A percentile compares a stretch with the other conserved stretches of the same genome.
phyloP scores from a whole-genome alignment of 2,888 invertebrate genomes.

The Nysson spinosus region DNA sequence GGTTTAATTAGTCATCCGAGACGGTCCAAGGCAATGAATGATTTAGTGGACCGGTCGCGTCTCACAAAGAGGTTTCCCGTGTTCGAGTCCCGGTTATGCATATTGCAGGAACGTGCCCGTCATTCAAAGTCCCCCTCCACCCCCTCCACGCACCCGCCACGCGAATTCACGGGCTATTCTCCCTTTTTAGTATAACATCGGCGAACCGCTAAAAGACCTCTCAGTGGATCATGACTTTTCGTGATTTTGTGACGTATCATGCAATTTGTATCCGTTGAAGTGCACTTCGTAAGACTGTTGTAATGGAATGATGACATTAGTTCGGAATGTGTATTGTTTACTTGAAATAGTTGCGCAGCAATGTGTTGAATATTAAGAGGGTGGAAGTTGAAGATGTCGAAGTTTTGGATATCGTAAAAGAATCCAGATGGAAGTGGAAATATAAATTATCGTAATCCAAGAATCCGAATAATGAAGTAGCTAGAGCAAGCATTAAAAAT shows the following conservation, averaged over 20 bases:
- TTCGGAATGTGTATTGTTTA: no score
- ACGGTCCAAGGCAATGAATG: constrained; percentile 69
- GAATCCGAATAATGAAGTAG: no score
- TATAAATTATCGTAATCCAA: no score
- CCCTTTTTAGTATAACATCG: constrained; percentile 52
- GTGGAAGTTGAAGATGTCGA: no score
- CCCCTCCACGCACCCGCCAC: not conserved
- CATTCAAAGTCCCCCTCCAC: constrained; percentile 65
- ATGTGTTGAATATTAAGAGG: no score
- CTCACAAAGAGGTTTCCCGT: constrained; percentile 75
- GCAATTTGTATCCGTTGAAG: no score
- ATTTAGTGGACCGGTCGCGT: constrained; percentile 67
- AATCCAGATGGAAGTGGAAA: no score
- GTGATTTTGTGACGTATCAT: constrained; percentile 5
- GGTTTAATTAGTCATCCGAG: constrained; percentile 71
- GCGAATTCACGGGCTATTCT: constrained; percentile 22
- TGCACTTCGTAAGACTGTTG: no score
- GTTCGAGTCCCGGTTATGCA: constrained; percentile 72
- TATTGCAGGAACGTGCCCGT: constrained; percentile 73
- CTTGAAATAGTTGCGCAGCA: no score
- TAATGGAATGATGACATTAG: no score
- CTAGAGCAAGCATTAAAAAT: no score
- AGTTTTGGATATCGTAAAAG: no score
- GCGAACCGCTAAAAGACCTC: constrained; percentile 36
- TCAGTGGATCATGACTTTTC: constrained; percentile 5